A percentile compares a stretch with the other conserved stretches of the same genome.
Conservation (phyloP, 30 jellyfish, hydroid and myxozoan genomes). For the Mastigias papua region DNA sequence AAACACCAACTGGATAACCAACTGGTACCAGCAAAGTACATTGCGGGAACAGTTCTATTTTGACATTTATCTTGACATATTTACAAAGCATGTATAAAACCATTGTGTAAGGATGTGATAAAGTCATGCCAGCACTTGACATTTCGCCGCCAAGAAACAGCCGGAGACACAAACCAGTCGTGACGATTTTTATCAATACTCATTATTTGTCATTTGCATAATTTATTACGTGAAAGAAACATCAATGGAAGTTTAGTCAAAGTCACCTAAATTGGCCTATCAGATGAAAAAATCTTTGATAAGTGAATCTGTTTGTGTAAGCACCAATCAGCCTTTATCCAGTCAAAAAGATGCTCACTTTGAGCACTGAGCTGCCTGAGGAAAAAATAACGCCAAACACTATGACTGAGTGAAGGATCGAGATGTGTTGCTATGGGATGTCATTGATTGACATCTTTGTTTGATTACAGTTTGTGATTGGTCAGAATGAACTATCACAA, state of each 20-base stretch:
- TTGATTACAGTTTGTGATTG: conserved; percentile 36
- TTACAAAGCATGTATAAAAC: neutral
- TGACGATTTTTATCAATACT: neutral
- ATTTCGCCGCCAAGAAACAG: neutral
- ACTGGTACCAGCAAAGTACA: neutral
- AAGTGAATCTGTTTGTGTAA: neutral
- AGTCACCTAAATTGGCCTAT: neutral
- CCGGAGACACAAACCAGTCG: neutral
- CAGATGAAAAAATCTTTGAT: neutral
- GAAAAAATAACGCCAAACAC: too few species aligned
- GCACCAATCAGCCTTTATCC: too few species aligned
- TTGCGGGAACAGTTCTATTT: neutral
- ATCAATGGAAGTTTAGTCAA: neutral
- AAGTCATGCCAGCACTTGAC: too few species aligned
- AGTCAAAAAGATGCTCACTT: too few species aligned
- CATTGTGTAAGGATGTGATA: too few species aligned
- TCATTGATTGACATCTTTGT: conserved; percentile 23
- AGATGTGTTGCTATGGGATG: conserved; percentile 36
- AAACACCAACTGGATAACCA: neutral
- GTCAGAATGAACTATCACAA: conserved; percentile 4
- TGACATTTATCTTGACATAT: neutral
- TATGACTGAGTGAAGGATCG: neutral
- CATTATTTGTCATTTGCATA: neutral
- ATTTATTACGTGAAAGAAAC: neutral
- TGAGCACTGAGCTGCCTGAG: too few species aligned